Base-by-base conservation (phyloP, 2,113 vertebrate genomes). In the Lucifuga dentata region DNA sequence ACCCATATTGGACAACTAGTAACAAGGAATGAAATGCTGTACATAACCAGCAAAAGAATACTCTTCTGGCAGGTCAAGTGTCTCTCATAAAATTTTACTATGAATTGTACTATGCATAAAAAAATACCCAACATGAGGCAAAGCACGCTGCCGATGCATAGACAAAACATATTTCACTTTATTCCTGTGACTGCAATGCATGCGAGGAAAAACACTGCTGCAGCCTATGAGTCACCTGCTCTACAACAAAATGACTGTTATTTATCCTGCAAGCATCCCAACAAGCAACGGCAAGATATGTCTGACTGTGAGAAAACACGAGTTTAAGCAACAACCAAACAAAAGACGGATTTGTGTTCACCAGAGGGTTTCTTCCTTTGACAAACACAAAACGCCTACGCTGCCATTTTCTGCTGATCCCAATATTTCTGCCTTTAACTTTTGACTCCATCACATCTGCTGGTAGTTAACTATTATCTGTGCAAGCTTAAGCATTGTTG, bases 401-500 rank as follows among this genome's bases (percentile, higher is more conserved):
- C 59, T n/a, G 29, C 50, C 19, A 17, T 52, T 69, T 61, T 51
- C 50, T 29, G 13, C 49, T 46, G 45, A 80, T 78, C 62, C 38
- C 39, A 57, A 39, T 48, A 41, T 60, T 61, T 72, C 40, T 55
- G 49, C 51, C 26, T 20, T n/a, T 49, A 12, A 20, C 9, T 65
- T 64, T 53, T 57, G 58, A 71, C 55, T 53, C 29, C 50, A 24
- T 44, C 57, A 55, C 67, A 86, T 81, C 57, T 55, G 74, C 68
- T 50, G 19, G 24, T 19, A 61, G 88, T 83, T 72, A 85, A n/a
- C 44, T 40, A 41, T 55, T 73, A 76, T 68, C 63, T 46, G 24
- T 6, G 7, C 48, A 11, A 52, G 64, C 39, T 72, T 71, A 51
- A 82, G 78, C 68, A 80, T 23, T 29, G 33, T 40, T 8, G 48